These are phyloP conservation scores for Solenodon paradoxus DNA, from an alignment of 2,113 vertebrate species.

Conservation along the genomic window DNA sequence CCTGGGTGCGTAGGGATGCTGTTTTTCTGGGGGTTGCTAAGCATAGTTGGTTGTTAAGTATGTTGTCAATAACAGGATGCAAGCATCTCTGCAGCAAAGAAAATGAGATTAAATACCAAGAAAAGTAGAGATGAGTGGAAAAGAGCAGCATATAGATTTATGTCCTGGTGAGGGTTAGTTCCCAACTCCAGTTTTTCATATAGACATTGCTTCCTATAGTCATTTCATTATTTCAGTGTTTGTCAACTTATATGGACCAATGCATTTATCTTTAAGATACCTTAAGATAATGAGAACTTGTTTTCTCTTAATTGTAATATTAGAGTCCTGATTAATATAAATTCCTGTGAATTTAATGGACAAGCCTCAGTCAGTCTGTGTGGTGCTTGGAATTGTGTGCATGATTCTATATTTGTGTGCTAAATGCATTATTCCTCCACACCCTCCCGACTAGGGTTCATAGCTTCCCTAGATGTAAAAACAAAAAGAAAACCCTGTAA, in stretches of 20 bases:
- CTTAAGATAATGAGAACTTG: background rate
- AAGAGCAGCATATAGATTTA: background rate
- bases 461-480: background rate
- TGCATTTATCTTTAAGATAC: constrained; percentile 9
- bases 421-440: background rate
- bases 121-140: background rate
- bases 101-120: background rate
- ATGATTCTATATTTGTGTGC: background rate
- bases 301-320: background rate
- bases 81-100: background rate
- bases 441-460: background rate
- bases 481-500: background rate
- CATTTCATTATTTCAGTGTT: background rate
- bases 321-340: background rate
- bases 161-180: background rate
- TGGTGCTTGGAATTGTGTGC: background rate
- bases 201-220: background rate
- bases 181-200: background rate
- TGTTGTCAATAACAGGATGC: background rate
- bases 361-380: background rate
- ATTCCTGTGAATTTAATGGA: background rate
- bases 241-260: background rate
- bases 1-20: background rate
- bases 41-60: background rate
- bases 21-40: background rate